A percentile compares a stretch with the other conserved stretches of the same genome.
These are phyloP conservation scores for Gymnosoma rotundatum DNA, from an alignment of 2,888 invertebrate species.

Conservation along the genomic window DNA sequence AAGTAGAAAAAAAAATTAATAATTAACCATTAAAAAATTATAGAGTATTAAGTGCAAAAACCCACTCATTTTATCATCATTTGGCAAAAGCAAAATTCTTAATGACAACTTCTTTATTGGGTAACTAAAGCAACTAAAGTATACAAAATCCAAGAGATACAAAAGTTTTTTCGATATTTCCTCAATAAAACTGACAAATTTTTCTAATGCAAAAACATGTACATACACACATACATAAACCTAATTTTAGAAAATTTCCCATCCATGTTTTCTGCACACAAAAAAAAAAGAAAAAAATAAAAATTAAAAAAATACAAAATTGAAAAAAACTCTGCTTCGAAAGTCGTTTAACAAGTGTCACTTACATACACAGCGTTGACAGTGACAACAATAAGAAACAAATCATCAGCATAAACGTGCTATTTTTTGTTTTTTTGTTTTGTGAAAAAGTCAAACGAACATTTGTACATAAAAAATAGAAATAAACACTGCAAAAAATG, in stretches of 20 bases:
- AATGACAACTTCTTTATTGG: conserved; percentile 33
- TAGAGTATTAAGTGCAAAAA: conserved; percentile 6
- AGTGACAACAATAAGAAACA: conserved; percentile 43
- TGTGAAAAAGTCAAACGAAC: neutral
- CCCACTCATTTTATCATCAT: conserved; percentile 33
- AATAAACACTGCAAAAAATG: neutral
- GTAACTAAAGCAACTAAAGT: neutral
- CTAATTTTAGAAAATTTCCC: neutral
- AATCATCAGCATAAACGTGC: conserved; percentile 52
- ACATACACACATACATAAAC: neutral
- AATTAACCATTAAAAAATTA: conserved; percentile 46
- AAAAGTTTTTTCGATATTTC: conserved; percentile 17
- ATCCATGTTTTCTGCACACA: neutral
- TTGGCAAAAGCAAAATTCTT: conserved; percentile 43
- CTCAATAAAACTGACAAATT: conserved; percentile 30
- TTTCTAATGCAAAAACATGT: neutral
- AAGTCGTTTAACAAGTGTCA: conserved; percentile 66
- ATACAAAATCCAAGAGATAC: neutral
- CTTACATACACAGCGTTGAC: conserved; percentile 28
- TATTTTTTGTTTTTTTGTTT: neutral
- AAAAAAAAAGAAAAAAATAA: too few species aligned
- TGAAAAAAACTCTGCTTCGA: conserved; percentile 27
- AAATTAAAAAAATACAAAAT: neutral
- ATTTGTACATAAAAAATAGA: conserved; percentile 4
- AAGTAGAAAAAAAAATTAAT: neutral